phyloP scores from a whole-genome alignment of 2,113 vertebrate species.

The Nesogale talazaci region DNA sequence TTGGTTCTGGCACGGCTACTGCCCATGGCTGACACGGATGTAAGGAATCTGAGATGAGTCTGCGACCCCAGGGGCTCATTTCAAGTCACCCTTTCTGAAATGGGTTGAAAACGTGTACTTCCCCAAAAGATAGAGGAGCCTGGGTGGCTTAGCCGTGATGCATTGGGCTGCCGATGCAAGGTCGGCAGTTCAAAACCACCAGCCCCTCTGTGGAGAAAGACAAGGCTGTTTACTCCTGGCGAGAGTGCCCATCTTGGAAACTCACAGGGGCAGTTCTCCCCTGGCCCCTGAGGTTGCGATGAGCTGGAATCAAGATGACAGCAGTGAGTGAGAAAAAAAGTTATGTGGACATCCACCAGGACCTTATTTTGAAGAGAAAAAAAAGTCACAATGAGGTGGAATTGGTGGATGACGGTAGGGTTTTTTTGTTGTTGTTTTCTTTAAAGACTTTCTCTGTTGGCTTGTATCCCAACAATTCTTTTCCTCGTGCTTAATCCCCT shows the following conservation, averaged over 20 bases:
- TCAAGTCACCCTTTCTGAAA: too few species aligned
- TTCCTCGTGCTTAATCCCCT: constrained; percentile 40
- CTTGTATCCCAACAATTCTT: constrained; percentile 51
- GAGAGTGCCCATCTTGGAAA: background rate
- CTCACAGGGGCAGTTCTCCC: background rate
- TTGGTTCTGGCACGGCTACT: background rate
- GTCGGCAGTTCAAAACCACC: background rate
- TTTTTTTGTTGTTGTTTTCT: background rate
- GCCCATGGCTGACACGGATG: background rate
- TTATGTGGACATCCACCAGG: too few species aligned
- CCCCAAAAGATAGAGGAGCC: background rate
- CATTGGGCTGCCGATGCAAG: background rate
- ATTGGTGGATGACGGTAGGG: background rate
- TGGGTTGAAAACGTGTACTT: background rate
- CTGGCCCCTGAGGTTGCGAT: background rate
- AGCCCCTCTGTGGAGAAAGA: background rate
- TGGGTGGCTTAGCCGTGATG: too few species aligned
- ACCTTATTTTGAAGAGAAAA: too few species aligned
- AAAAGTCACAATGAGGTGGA: too few species aligned
- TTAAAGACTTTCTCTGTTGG: background rate
- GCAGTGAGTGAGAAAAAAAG: too few species aligned
- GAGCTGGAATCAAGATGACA: background rate
- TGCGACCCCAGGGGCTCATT: background rate
- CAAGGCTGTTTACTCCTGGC: background rate
- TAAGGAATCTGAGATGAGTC: background rate